Evolutionary conservation across 2,888 invertebrate genomes (phyloP).

Genomic region (Dioctria rufipes): DNA sequence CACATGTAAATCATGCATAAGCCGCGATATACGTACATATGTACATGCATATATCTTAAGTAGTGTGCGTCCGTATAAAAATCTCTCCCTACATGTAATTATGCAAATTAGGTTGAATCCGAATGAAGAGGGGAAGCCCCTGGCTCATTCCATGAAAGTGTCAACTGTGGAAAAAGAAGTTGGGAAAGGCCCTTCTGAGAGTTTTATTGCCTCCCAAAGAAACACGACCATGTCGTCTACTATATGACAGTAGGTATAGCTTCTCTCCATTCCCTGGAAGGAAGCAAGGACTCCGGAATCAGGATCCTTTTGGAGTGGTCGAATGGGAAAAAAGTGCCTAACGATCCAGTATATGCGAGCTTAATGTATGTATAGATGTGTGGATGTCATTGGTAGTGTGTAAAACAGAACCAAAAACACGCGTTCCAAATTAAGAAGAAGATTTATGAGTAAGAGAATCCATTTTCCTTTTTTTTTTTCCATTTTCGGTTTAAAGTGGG

Average conservation of each 20-base stretch:
- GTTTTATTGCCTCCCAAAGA: constrained; percentile 47
- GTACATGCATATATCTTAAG: neutral
- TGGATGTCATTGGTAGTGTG: constrained; percentile 31
- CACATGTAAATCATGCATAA: constrained; percentile 51
- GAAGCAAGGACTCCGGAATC: neutral
- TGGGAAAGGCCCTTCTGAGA: constrained; percentile 10
- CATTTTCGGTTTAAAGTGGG: constrained; percentile 8
- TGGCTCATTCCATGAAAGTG: constrained; percentile 45
- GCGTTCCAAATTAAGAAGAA: constrained; percentile 54
- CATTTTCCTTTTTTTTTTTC: constrained; percentile 38
- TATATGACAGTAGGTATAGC: constrained; percentile 7
- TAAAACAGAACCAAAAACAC: constrained; percentile 46
- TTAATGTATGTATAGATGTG: constrained; percentile 28
- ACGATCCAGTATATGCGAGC: constrained; percentile 19
- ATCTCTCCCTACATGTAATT: constrained; percentile 51
- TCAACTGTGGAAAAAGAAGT: constrained; percentile 50
- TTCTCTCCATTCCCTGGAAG: neutral
- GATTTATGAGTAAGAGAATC: constrained; percentile 50
- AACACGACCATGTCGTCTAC: neutral
- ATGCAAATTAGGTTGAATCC: constrained; percentile 54
- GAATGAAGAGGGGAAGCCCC: constrained; percentile 22
- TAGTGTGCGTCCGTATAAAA: constrained; percentile 11
- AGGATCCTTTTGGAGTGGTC: constrained; percentile 20
- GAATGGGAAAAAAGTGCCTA: constrained; percentile 27
- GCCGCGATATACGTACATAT: constrained; percentile 16